Conservation (phyloP, 2,888 invertebrate species). For the Tiliacea citrago region DNA sequence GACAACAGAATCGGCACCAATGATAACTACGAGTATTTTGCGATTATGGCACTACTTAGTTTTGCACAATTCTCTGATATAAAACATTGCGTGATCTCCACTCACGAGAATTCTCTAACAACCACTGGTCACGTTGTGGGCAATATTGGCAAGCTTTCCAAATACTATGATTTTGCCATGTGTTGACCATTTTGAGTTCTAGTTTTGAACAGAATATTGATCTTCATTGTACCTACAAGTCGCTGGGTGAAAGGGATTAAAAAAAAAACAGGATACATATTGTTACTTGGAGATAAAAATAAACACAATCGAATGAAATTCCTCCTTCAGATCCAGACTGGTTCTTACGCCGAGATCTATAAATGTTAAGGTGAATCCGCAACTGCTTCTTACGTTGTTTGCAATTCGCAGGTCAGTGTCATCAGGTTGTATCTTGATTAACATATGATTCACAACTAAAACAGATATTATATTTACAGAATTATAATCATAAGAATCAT, state of each 20-base stretch:
- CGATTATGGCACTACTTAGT: too few species aligned
- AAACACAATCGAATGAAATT: neutral
- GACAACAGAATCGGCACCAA: too few species aligned
- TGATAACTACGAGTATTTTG: too few species aligned
- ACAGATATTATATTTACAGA: too few species aligned
- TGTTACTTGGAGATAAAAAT: neutral
- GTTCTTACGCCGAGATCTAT: too few species aligned
- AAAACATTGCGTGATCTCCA: neutral
- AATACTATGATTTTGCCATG: neutral
- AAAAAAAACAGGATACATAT: too few species aligned
- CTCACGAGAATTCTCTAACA: neutral
- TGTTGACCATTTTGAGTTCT: conserved; percentile 9
- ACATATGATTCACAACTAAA: too few species aligned
- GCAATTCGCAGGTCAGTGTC: too few species aligned
- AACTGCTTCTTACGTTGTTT: too few species aligned
- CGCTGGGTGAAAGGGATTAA: neutral
- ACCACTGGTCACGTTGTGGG: neutral
- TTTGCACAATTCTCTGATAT: neutral
- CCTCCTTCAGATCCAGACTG: neutral
- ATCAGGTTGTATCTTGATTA: too few species aligned
- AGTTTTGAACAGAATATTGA: conserved; percentile 3
- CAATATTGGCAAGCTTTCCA: conserved; percentile 1
- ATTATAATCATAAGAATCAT: too few species aligned
- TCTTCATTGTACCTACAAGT: neutral
- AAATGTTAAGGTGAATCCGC: neutral